Evolutionary conservation across 23 tunicate genomes (phyloP), one percentile per base, ranked within the genome.

Genomic region (Styela plicata): DNA sequence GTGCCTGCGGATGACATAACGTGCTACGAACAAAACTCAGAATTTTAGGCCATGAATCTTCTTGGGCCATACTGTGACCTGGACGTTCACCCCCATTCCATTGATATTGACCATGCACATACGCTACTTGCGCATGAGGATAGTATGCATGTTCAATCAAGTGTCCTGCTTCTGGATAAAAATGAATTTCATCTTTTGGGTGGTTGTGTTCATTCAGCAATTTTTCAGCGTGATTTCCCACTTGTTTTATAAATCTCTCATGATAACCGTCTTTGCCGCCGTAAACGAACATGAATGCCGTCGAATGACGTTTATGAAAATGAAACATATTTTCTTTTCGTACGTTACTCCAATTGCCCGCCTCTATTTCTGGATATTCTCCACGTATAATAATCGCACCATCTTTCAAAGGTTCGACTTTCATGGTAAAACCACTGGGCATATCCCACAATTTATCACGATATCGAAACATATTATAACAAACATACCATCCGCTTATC

Each of bases 61-160:
- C 83, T 73, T 89, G 95, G 10, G 95, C 95, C 27, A 35, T 65
- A 36, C 80, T 52, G 44, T 89, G 95, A 19, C 83, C 68, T 33
- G 28, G 13, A 52, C 44, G 32, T 32, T 74, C 63, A 2, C 95
- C 95, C 21, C 95, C 95, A 22, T 62, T 33, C 19, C 19, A 34
- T 24, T 25, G 23, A 2, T 2, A 2, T 2, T 34, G 16, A 3
- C 52, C 32, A 13, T 65, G 33, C 3, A 75, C 33, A 1, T 18
- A 67, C 16, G 76, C 28, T 17, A 80, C 61, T 1, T 23, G 13
- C 23, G 64, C 30, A 26, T 67, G 84, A 18, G 76, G 76, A 19
- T 35, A 31, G 67, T 29, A 80, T 17, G 74, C 75, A 3, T 34
- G 84, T 68, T 80, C 84, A 3, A 80, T 53, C 62, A 68, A 64